Base-by-base conservation (phyloP, 2,113 vertebrate genomes). In the Diadophis punctatus region DNA sequence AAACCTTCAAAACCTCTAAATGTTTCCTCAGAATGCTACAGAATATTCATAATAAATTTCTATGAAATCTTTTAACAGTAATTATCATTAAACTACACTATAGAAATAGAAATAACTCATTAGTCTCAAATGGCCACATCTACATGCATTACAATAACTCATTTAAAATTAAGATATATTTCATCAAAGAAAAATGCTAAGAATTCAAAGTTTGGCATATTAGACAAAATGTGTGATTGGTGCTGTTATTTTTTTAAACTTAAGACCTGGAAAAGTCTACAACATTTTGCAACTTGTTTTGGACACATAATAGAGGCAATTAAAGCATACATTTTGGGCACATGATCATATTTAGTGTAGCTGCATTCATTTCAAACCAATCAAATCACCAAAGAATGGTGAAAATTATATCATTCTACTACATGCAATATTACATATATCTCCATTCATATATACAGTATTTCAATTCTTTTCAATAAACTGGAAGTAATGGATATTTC, bases 121-220 rank as follows among this genome's bases (percentile, higher is more conserved):
- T 22, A 56, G 25, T 68, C 43, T 49, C 27, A 49, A 58, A 92
- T 84, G 51, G n/a, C 49, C 74, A 58, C 30, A 25, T 52, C 58
- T 85, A 89, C 56, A 92, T 89, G 84, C 3, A 49, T 43, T 49
- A 92, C 84, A 92, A 85, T 43, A 89, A 84, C 43, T 30, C 63
- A 89, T 49, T 92, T 92, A 89, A 92, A 88, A 89, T 89, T 30
- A 85, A 89, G 68, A 58, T 89, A 55, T 22, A 46, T 85, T 92
- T 74, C 60, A 34, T 34, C 34, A 11, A 84, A 92, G 60, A 49
- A 48, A 92, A 89, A 30, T 22, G 8, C 39, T 53, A 87, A 56
- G 56, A 48, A 48, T 84, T 55, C 49, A 30, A 58, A 89, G 52
- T 9, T 51, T 55, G 20, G 34, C 25, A 88, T 22, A 58, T 48